phyloP scores from a whole-genome alignment of 1,140 invertebrate species.

The Zaprionus ghesquierei region DNA sequence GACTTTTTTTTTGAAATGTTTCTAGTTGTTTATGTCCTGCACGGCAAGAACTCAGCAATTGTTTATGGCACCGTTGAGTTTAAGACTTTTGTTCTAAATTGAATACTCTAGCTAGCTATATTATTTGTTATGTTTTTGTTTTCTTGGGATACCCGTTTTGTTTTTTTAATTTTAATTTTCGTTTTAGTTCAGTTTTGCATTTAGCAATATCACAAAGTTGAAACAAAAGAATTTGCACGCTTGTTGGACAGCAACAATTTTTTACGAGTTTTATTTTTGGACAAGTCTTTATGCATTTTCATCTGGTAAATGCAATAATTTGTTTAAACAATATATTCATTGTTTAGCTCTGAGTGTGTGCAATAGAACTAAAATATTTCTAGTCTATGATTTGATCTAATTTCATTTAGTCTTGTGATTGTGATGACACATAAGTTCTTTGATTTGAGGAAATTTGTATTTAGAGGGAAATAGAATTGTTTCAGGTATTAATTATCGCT shows the following conservation, averaged over 20 bases:
- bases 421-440: conserved; percentile 44
- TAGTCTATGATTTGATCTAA: conserved; percentile 17
- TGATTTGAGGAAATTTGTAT: conserved; percentile 8
- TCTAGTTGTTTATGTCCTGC: conserved; percentile 1
- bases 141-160: conserved; percentile 39
- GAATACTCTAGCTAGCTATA: conserved; percentile 56
- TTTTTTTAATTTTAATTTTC: conserved; percentile 2
- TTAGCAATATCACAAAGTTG: conserved; percentile 64
- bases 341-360: background rate
- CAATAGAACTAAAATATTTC: conserved; percentile 18
- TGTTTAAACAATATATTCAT: conserved; percentile 16
- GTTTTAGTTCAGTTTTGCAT: conserved; percentile 20
- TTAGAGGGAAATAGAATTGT: conserved; percentile 5
- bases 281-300: conserved; percentile 81
- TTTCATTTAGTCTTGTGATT: conserved; percentile 26
- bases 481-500: conserved; percentile 7
- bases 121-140: background rate
- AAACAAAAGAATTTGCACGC: conserved; percentile 32
- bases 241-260: conserved; percentile 55
- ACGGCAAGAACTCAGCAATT: conserved; percentile 8
- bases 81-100: conserved; percentile 26
- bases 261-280: conserved; percentile 81
- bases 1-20: conserved; percentile 13
- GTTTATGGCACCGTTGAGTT: conserved; percentile 60
- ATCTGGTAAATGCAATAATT: conserved; percentile 67